Percentiles rank a stretch among this genome's conserved stretches.
Conservation (phyloP, 2,888 invertebrate genomes). For the Eupithecia vulgata region DNA sequence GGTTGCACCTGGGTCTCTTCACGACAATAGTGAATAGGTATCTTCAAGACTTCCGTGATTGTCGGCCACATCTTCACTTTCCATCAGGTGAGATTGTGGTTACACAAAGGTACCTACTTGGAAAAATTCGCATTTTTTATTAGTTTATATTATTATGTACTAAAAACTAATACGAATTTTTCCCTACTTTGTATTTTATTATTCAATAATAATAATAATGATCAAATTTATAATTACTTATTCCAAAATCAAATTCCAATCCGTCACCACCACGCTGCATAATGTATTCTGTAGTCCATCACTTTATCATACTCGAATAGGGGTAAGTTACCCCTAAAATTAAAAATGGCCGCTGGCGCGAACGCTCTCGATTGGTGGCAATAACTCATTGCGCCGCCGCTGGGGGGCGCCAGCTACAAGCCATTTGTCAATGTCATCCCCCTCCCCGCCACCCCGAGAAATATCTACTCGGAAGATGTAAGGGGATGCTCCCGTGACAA, state of each 20-base stretch:
- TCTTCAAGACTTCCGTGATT: no score
- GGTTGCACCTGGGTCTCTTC: no score
- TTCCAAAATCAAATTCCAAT: conserved; percentile 32
- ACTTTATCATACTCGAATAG: conserved; percentile 62
- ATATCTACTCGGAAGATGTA: conserved; percentile 72
- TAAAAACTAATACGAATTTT: no score
- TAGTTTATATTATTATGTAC: no score
- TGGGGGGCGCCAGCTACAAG: conserved; percentile 70
- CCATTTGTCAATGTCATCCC: conserved; percentile 79
- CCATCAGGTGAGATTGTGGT: no score
- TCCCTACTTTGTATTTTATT: background rate
- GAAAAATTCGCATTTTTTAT: no score
- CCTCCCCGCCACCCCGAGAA: conserved; percentile 64
- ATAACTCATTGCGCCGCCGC: conserved; percentile 78
- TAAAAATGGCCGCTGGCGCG: conserved; percentile 81
- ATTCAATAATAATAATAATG: background rate
- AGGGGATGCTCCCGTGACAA: conserved; percentile 65
- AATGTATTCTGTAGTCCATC: conserved; percentile 41
- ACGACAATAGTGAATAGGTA: no score
- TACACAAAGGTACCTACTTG: no score
- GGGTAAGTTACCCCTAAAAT: conserved; percentile 81
- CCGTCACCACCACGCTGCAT: conserved; percentile 39
- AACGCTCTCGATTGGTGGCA: conserved; percentile 79
- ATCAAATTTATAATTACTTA: background rate
- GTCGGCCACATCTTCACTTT: no score